These are phyloP conservation scores for Pristionchus exspectatus DNA, from an alignment of 2,888 invertebrate species.

Conservation along the genomic window DNA sequence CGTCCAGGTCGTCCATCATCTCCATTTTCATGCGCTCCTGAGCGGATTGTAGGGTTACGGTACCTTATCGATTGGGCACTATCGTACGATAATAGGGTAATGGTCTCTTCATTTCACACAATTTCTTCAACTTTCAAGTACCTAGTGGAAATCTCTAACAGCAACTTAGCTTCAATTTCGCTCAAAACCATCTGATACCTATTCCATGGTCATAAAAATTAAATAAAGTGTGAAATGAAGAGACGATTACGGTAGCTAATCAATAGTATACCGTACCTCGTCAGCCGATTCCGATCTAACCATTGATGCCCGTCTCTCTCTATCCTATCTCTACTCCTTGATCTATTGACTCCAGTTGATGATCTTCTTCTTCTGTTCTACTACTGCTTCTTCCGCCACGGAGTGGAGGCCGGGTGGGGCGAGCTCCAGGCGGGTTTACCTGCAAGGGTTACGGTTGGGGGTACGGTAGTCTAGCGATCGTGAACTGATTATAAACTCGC, in stretches of 20 bases:
- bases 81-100: too few relatives aligned
- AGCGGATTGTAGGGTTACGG: neutral
- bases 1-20: slow-evolving; percentile 50
- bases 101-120: too few relatives aligned
- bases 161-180: too few relatives aligned
- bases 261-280: slow-evolving; percentile 10
- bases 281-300: slow-evolving; percentile 47
- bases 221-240: too few relatives aligned
- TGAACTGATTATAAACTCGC: neutral
- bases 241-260: neutral
- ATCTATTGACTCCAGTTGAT: neutral
- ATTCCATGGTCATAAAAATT: too few relatives aligned
- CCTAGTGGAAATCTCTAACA: too few relatives aligned
- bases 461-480: neutral
- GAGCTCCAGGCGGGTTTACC: slow-evolving; percentile 36
- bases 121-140: too few relatives aligned
- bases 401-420: slow-evolving; percentile 10
- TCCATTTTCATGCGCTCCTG: slow-evolving; percentile 45
- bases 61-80: neutral
- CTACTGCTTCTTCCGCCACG: slow-evolving; percentile 2
- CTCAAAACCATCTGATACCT: too few relatives aligned
- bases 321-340: slow-evolving; percentile 18
- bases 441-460: neutral
- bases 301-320: neutral
- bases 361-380: neutral